Evolutionary conservation across 2,797 vertebrate genomes (phyloP).

Genomic region (Rhabdomys pumilio): DNA sequence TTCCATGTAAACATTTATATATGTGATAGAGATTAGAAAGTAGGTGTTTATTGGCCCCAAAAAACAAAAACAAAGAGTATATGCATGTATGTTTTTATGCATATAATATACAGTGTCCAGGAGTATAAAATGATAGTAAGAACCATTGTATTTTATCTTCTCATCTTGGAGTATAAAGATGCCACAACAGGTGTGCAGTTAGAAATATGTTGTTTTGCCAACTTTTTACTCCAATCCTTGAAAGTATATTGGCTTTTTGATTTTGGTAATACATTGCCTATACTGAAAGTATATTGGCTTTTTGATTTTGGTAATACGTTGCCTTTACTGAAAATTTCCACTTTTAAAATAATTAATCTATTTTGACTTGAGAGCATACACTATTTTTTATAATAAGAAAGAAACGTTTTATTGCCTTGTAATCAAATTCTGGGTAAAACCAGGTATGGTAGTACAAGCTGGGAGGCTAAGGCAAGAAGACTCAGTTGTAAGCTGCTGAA

Average conservation of each 20-base stretch:
- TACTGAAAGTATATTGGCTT: not conserved
- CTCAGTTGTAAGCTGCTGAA: not conserved
- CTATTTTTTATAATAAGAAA: conserved; percentile 12
- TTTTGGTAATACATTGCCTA: not conserved
- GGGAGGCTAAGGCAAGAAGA: not conserved
- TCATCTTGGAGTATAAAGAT: not conserved
- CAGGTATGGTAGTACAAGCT: not conserved
- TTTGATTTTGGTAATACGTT: not conserved
- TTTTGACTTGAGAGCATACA: conserved; percentile 38
- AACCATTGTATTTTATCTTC: not conserved
- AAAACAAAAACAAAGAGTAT: not conserved
- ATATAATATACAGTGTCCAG: not conserved
- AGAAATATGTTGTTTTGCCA: not conserved
- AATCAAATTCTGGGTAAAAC: not conserved
- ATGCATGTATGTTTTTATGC: not conserved
- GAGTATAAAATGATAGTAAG: not conserved
- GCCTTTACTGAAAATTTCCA: conserved; percentile 47
- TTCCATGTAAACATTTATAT: not conserved
- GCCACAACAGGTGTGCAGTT: not conserved
- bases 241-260: not conserved
- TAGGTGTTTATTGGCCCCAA: not conserved
- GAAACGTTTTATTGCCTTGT: not conserved
- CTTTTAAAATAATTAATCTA: conserved; percentile 30
- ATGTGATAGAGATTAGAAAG: not conserved
- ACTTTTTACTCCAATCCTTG: not conserved